phyloP scores from a whole-genome alignment of 2,888 invertebrate genomes.

The Pterostichus niger region DNA sequence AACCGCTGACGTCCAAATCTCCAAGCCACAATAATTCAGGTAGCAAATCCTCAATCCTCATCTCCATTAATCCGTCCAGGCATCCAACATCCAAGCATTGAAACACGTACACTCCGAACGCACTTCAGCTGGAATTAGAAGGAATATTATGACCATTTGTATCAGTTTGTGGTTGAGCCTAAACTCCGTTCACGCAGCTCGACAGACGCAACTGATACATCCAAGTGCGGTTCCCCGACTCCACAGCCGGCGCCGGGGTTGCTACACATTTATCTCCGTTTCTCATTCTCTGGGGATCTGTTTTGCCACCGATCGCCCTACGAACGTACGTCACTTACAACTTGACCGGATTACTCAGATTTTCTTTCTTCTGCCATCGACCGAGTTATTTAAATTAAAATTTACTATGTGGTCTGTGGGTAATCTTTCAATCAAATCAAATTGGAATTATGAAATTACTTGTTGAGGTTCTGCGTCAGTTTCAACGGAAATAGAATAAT shows the following conservation, averaged over 20 bases:
- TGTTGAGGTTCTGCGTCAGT: background rate
- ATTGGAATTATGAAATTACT: conserved; percentile 8
- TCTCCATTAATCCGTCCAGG: conserved; percentile 39
- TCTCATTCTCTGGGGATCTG: conserved; percentile 46
- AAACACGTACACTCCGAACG: background rate
- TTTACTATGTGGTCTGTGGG: background rate
- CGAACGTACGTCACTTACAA: conserved; percentile 27
- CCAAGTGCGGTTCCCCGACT: background rate
- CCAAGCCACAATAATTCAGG: conserved; percentile 22
- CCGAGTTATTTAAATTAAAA: conserved; percentile 28
- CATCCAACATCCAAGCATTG: background rate
- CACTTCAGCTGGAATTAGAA: conserved; percentile 55
- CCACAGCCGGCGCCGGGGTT: background rate
- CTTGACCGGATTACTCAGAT: conserved; percentile 33
- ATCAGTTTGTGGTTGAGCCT: conserved; percentile 44
- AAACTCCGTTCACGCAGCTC: conserved; percentile 13
- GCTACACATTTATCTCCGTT: conserved; percentile 43
- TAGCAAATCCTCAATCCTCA: conserved; percentile 46
- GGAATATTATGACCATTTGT: conserved; percentile 63
- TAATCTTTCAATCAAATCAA: conserved; percentile 34
- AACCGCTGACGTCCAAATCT: conserved; percentile 29
- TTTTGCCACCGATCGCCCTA: conserved; percentile 1
- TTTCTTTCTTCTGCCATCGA: background rate
- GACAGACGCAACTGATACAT: background rate
- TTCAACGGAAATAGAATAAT: no score